phyloP scores from a whole-genome alignment of 1,140 invertebrate genomes.

The Leguminivora glycinivorella region DNA sequence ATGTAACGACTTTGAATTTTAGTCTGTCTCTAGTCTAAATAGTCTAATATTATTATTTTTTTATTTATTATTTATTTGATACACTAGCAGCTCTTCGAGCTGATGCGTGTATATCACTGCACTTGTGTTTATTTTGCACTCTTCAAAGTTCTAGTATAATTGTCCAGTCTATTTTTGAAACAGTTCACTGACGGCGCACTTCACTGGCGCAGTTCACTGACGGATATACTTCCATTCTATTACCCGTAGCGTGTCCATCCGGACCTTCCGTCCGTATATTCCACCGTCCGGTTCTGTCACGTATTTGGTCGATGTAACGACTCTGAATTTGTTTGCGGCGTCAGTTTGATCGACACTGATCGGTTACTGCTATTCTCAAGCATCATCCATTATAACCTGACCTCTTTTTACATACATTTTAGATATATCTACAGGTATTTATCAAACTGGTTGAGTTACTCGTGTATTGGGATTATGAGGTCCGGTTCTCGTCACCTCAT shows the following conservation, averaged over 20 bases:
- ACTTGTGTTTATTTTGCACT: too few species aligned
- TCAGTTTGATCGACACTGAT: conserved; percentile 4
- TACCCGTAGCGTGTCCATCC: background rate
- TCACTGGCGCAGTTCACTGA: too few species aligned
- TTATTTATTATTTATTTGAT: too few species aligned
- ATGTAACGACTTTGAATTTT: background rate
- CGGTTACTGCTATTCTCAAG: background rate
- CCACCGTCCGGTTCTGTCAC: background rate
- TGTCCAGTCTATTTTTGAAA: too few species aligned
- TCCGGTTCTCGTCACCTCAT: background rate
- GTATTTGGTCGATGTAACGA: conserved; percentile 11
- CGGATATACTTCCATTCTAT: background rate
- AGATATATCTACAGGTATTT: background rate
- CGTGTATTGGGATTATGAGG: background rate
- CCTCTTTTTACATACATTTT: background rate
- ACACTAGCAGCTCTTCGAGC: background rate
- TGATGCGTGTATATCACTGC: too few species aligned
- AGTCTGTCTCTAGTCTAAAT: too few species aligned
- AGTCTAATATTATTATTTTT: too few species aligned
- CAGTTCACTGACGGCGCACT: too few species aligned
- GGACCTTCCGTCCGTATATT: background rate
- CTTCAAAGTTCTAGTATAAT: too few species aligned
- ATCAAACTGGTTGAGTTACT: background rate
- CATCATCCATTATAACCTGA: background rate
- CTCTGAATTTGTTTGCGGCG: conserved; percentile 10